These are phyloP conservation scores for Cryptus viduatorius DNA, from an alignment of 2,888 invertebrate species.

Conservation along the genomic window DNA sequence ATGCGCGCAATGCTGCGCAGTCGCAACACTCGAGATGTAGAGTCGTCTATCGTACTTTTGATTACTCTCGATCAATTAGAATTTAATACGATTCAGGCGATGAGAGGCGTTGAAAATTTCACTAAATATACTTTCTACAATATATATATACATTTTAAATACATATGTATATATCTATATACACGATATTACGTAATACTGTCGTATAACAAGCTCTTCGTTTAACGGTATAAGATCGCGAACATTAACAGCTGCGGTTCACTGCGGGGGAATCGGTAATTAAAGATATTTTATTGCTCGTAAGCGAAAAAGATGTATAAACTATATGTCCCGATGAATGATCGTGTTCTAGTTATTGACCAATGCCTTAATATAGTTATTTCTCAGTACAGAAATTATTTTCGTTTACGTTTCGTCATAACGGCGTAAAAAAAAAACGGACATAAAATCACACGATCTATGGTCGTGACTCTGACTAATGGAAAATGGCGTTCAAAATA, in stretches of 20 bases:
- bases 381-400: not conserved
- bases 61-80: slow-evolving; percentile 35
- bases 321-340: not conserved
- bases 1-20: not conserved
- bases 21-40: slow-evolving; percentile 5
- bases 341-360: slow-evolving; percentile 1
- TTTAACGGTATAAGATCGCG: not conserved
- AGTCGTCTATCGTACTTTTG: slow-evolving; percentile 35
- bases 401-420: not conserved
- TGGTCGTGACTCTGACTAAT: no score
- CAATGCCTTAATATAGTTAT: not conserved
- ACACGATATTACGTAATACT: not conserved
- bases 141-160: not conserved
- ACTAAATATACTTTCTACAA: slow-evolving; percentile 6
- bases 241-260: slow-evolving; percentile 6
- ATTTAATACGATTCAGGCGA: slow-evolving; percentile 23
- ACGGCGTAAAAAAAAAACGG: not conserved
- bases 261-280: not conserved
- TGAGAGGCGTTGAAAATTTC: not conserved
- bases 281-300: slow-evolving; percentile 3
- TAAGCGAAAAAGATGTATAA: not conserved
- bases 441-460: not conserved
- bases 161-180: not conserved
- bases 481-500: no score
- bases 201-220: not conserved